Evolutionary conservation across 2,888 invertebrate genomes (phyloP), one percentile per base, ranked within the genome.

Genomic region (Coenonympha arcania): DNA sequence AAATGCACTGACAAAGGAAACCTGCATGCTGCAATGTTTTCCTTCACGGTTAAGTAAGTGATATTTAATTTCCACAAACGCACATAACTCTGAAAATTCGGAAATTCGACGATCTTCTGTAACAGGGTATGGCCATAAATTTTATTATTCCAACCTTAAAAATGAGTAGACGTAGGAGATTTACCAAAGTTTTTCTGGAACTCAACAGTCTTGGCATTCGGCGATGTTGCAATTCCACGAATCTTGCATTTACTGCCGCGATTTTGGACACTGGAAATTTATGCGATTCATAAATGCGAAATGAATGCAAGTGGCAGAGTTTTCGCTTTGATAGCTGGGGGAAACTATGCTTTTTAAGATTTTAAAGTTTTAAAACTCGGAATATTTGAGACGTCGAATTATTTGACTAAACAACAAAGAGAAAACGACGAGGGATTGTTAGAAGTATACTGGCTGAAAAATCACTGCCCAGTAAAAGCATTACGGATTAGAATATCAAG

Each of bases 191-290:
- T 53, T 31, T 37, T 46, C 36, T 46, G 45, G 18, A 34, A 53
- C 41, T 6, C 11, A 41, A 33, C 34, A 37, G 6, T 34, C 44
- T 48, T 41, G 36, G 41, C 41, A 44, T 45, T 37, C 36, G 16
- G 41, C 19, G 30, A 41, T 19, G 49, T 16, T 43, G 49, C 20
- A 37, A 28, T 49, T 52, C 44, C 22, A 24, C 11, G 48, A 48
- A 48, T 45, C 34, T 31, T 39, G 44, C 44, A 36, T 52, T 52
- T 48, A 45, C 26, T 28, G 40, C 30, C 39, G 9, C 24, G 28
- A 19, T 26, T 18, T 47, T 19, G 31, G 51, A 43, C 26, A 8
- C n/a, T 20, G 33, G 8, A 34, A 41, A 45, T 52, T 44, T 52
- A 45, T 52, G 33, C 48, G 20, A 18, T 40, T 36, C 34, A 33